Percentiles rank a stretch among this genome's conserved stretches.
Conservation (phyloP, 1,140 invertebrate genomes). For the Gerris buenoi region DNA sequence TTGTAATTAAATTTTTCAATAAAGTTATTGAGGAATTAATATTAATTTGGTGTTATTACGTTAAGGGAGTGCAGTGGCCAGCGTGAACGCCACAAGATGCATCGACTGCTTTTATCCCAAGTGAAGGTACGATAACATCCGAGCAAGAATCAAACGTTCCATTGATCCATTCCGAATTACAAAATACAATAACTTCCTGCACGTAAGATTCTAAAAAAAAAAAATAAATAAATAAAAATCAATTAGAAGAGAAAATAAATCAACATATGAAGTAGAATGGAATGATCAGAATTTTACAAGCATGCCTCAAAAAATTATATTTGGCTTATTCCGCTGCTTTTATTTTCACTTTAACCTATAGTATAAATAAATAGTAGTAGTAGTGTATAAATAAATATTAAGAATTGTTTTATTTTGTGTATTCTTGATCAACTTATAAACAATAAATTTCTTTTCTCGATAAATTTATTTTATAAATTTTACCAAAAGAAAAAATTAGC, state of each 20-base stretch:
- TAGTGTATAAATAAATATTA: background rate
- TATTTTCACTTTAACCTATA: background rate
- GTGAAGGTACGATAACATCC: constrained; percentile 61
- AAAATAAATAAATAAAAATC: background rate
- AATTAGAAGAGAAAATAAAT: background rate
- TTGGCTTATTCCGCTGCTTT: background rate
- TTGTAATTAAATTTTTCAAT: no score
- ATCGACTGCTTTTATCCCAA: constrained; percentile 55
- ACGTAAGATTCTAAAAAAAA: constrained; percentile 28
- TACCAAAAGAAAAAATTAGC: no score
- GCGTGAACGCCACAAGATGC: constrained; percentile 63
- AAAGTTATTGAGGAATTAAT: no score
- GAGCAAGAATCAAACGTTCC: constrained; percentile 66
- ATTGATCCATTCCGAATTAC: constrained; percentile 47
- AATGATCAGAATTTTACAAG: background rate
- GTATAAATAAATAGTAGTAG: background rate
- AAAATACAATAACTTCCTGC: constrained; percentile 38
- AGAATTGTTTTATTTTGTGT: background rate
- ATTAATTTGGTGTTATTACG: constrained; percentile 24
- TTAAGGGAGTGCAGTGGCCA: constrained; percentile 43
- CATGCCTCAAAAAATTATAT: background rate
- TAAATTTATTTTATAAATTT: no score
- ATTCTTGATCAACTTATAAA: no score
- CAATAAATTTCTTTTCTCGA: no score
- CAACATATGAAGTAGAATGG: background rate